A percentile compares a stretch with the other conserved stretches of the same genome.
Conservation (phyloP, 2,797 vertebrate species). For the Acipenser oxyrinchus region DNA sequence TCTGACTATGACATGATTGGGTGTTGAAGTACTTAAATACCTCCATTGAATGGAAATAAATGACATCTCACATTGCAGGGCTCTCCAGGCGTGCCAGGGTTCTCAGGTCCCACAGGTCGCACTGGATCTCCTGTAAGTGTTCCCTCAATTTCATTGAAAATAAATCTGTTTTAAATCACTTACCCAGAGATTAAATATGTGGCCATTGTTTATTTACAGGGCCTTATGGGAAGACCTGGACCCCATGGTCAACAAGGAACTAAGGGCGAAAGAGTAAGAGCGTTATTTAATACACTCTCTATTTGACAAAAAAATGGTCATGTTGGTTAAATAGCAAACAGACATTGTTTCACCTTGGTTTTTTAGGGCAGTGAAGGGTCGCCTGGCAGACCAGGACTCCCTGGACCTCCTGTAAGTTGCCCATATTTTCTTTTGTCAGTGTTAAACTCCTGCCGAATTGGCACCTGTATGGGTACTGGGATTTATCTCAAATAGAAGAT, state of each 20-base stretch:
- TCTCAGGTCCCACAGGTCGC: constrained; percentile 70
- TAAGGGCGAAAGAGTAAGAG: constrained; percentile 83
- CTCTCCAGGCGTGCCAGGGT: constrained; percentile 71
- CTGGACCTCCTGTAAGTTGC: constrained; percentile 86
- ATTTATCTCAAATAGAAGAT: no score
- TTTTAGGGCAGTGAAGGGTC: constrained; percentile 81
- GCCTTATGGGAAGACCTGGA: constrained; percentile 77
- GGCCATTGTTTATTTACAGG: constrained; percentile 58
- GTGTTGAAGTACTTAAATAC: no score
- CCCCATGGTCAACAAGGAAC: constrained; percentile 63
- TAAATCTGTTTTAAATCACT: neutral
- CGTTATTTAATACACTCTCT: neutral
- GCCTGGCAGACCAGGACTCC: constrained; percentile 76
- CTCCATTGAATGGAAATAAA: no score
- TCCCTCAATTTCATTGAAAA: neutral
- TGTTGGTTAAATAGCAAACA: neutral
- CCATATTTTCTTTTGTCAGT: neutral
- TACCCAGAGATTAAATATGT: neutral
- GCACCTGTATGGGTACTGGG: no score
- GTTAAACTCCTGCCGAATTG: neutral
- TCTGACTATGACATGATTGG: no score
- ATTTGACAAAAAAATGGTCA: constrained; percentile 5
- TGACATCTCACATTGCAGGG: constrained; percentile 56
- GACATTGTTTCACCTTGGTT: constrained; percentile 12
- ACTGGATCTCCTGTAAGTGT: constrained; percentile 71